A percentile compares a stretch with the other conserved stretches of the same genome.
These are phyloP conservation scores for Proisotoma minuta DNA, from an alignment of 2,888 invertebrate species.

Conservation along the genomic window DNA sequence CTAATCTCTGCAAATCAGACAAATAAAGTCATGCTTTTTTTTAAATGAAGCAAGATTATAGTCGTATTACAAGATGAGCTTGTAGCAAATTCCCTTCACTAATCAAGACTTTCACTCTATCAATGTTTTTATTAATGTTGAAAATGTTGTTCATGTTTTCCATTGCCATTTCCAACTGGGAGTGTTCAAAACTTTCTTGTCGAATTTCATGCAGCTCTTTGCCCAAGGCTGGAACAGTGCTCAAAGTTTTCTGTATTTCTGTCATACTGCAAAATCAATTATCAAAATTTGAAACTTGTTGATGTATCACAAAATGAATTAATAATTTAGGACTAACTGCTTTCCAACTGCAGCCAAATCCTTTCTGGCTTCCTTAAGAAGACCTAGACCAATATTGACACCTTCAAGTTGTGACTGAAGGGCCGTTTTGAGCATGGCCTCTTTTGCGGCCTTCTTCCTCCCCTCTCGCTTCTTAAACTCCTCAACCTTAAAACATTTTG, in stretches of 20 bases:
- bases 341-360: slow-evolving; percentile 67
- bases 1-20: slow-evolving; percentile 63
- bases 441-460: slow-evolving; percentile 81
- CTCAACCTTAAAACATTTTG: slow-evolving; percentile 57
- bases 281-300: neutral
- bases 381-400: slow-evolving; percentile 85
- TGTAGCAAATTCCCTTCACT: slow-evolving; percentile 89
- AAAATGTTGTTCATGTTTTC: slow-evolving; percentile 98
- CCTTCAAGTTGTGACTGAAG: slow-evolving; percentile 98
- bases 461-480: slow-evolving; percentile 70
- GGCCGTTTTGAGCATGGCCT: slow-evolving; percentile 93
- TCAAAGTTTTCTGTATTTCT: slow-evolving; percentile 69
- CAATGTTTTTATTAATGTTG: slow-evolving; percentile 92
- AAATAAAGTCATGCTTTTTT: neutral
- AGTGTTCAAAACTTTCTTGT: slow-evolving; percentile 89
- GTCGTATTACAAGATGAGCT: slow-evolving; percentile 70
- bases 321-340: slow-evolving; percentile 60
- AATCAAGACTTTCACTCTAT: slow-evolving; percentile 88
- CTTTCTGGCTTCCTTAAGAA: slow-evolving; percentile 76
- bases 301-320: neutral
- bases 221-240: slow-evolving; percentile 71
- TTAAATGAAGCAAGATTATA: neutral
- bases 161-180: slow-evolving; percentile 95
- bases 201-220: slow-evolving; percentile 76
- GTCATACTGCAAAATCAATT: slow-evolving; percentile 59